Conservation (phyloP, 2,113 vertebrate species). For the Condylura cristata region DNA sequence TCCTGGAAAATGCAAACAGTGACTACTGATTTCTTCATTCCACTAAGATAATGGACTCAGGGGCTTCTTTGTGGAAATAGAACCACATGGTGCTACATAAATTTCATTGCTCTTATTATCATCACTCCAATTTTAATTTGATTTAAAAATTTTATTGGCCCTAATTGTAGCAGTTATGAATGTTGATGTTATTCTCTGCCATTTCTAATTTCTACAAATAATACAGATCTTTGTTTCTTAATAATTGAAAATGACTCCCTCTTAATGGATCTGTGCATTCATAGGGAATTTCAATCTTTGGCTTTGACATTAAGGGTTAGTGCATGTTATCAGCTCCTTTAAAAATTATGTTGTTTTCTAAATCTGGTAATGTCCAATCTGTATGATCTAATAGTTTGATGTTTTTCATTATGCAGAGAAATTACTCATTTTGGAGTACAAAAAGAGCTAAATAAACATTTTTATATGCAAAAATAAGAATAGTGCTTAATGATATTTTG, state of each 20-base stretch:
- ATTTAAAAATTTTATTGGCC: constrained; percentile 67
- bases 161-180: constrained; percentile 71
- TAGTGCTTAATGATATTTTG: constrained; percentile 53
- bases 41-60: constrained; percentile 30
- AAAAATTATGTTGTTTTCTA: constrained; percentile 68
- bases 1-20: neutral
- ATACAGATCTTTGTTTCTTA: constrained; percentile 65
- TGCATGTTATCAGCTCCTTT: constrained; percentile 64
- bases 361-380: constrained; percentile 61
- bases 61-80: constrained; percentile 63
- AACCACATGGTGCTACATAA: constrained; percentile 58
- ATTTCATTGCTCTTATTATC: constrained; percentile 75
- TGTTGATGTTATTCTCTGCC: constrained; percentile 75
- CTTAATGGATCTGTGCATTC: constrained; percentile 77
- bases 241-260: constrained; percentile 78
- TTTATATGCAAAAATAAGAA: constrained; percentile 66
- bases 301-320: constrained; percentile 71
- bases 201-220: constrained; percentile 79
- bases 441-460: constrained; percentile 61
- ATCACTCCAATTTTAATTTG: constrained; percentile 74
- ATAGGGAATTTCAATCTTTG: constrained; percentile 74
- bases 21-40: neutral
- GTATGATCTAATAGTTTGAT: constrained; percentile 62
- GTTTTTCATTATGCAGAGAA: constrained; percentile 70
- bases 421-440: constrained; percentile 66